These are phyloP conservation scores for Procavia capensis DNA, from an alignment of 2,113 vertebrate genomes.

Conservation along the genomic window DNA sequence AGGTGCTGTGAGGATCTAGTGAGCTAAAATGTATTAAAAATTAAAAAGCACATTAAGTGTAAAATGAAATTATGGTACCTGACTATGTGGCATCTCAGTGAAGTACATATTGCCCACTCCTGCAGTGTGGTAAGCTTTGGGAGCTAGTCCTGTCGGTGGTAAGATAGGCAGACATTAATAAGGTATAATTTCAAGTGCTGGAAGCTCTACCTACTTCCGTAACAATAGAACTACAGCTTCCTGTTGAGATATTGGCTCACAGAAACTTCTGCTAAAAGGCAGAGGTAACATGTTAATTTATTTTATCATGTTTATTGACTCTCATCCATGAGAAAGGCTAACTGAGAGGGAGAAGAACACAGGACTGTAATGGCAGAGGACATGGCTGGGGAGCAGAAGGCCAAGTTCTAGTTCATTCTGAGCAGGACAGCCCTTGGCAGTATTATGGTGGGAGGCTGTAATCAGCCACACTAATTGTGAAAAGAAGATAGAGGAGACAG, in stretches of 20 bases:
- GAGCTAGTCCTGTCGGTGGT: neutral
- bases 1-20: neutral
- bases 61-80: neutral
- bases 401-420: neutral
- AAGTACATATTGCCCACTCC: fast-evolving
- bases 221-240: neutral
- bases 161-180: neutral
- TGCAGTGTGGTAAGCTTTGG: neutral
- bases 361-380: neutral
- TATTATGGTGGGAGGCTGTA: neutral
- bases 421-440: neutral
- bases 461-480: neutral
- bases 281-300: neutral
- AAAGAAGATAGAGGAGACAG: neutral
- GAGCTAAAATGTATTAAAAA: neutral
- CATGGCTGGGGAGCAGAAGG: neutral
- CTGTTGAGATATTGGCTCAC: neutral
- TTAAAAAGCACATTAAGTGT: neutral
- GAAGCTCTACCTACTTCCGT: neutral
- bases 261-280: neutral
- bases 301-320: neutral
- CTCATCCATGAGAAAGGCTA: neutral
- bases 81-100: neutral
- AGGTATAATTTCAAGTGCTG: neutral
- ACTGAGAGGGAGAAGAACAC: neutral